A percentile compares a stretch with the other conserved stretches of the same genome.
These are phyloP conservation scores for Calyptomena viridis DNA, from an alignment of 2,113 vertebrate genomes.

Conservation along the genomic window DNA sequence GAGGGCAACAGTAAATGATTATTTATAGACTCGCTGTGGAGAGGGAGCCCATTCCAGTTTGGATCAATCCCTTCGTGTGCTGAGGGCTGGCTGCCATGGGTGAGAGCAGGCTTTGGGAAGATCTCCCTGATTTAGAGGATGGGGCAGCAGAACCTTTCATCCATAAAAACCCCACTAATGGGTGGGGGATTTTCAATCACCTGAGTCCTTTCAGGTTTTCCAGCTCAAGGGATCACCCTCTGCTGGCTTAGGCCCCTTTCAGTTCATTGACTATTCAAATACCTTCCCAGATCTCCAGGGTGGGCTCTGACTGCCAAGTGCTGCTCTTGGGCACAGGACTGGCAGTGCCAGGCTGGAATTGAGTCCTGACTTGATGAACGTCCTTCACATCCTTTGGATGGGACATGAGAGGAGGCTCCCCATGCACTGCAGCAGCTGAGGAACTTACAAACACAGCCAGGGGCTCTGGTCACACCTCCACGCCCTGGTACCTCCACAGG, in stretches of 20 bases:
- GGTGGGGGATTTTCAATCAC: background rate
- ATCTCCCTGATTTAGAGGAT: background rate
- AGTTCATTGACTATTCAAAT: background rate
- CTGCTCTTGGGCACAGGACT: background rate
- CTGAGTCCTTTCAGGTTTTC: background rate
- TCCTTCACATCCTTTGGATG: background rate
- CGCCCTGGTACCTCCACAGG: rapidly evolving
- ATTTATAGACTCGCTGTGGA: background rate
- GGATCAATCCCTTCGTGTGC: background rate
- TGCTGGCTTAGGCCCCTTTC: background rate
- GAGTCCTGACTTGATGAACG: background rate
- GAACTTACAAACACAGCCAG: rapidly evolving
- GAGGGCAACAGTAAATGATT: background rate
- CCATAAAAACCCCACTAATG: background rate
- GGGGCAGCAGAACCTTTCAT: background rate
- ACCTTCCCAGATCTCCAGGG: background rate
- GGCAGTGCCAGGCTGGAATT: rapidly evolving
- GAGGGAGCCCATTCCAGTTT: background rate
- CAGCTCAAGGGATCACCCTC: background rate
- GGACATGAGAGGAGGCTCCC: rapidly evolving
- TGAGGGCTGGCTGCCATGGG: rapidly evolving
- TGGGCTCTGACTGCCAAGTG: rapidly evolving
- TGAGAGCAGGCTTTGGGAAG: background rate
- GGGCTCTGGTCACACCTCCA: background rate
- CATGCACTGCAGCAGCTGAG: rapidly evolving